phyloP scores from a whole-genome alignment of 2,888 invertebrate genomes.

The Drosophila kuntzei region DNA sequence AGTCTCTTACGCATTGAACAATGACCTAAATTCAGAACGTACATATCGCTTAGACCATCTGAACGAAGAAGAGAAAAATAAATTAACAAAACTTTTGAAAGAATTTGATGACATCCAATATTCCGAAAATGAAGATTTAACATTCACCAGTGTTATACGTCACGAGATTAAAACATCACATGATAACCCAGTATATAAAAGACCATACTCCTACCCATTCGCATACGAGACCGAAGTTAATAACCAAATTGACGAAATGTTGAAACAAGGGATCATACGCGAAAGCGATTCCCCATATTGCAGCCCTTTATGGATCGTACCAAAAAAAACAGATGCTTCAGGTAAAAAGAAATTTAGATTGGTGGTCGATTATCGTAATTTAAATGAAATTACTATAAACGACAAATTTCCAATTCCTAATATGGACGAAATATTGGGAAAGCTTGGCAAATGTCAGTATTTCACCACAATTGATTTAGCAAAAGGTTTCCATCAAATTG shows the following conservation, averaged over 20 bases:
- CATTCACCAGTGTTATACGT: too few species aligned
- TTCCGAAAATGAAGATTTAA: too few species aligned
- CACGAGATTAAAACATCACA: too few species aligned
- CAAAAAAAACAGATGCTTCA: neutral
- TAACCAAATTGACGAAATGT: neutral
- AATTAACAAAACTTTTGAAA: too few species aligned
- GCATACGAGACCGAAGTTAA: neutral
- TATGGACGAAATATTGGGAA: neutral
- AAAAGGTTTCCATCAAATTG: neutral
- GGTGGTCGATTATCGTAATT: neutral
- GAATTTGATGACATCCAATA: too few species aligned
- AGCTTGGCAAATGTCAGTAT: neutral
- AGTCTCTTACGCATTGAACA: too few species aligned
- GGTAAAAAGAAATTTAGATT: neutral
- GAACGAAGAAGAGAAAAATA: too few species aligned
- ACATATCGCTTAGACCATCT: too few species aligned
- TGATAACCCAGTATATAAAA: neutral
- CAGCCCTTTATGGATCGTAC: neutral
- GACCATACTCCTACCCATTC: neutral
- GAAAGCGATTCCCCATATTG: neutral
- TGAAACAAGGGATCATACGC: neutral
- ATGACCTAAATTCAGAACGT: too few species aligned
- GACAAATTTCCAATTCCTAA: neutral
- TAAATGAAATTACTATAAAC: slow-evolving; percentile 2
- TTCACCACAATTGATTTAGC: neutral